Conservation (phyloP, 2,888 invertebrate genomes). For the Brachypalpus laphriformis region DNA sequence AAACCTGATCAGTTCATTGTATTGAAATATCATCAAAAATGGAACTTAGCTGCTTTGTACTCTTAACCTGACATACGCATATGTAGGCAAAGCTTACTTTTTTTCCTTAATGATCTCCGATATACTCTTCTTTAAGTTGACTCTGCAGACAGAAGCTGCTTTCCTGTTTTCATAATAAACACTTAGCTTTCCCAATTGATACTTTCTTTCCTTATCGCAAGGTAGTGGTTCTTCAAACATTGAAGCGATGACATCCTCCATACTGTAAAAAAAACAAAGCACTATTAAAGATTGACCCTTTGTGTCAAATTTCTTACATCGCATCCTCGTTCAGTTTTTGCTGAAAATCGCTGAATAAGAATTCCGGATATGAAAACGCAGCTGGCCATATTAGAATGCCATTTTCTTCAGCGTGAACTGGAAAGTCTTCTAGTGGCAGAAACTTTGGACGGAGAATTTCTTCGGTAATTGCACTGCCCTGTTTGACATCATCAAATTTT, state of each 20-base stretch:
- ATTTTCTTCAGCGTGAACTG: constrained; percentile 86
- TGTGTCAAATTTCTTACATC: constrained; percentile 82
- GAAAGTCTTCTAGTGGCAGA: constrained; percentile 86
- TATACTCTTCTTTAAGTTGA: constrained; percentile 85
- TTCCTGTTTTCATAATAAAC: constrained; percentile 90
- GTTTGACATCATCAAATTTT: constrained; percentile 84
- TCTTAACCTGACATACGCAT: too few species aligned
- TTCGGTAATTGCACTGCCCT: constrained; percentile 81
- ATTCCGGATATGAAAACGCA: constrained; percentile 94
- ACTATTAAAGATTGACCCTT: background rate
- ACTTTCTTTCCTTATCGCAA: constrained; percentile 89
- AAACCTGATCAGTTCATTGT: too few species aligned
- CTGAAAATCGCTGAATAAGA: constrained; percentile 93
- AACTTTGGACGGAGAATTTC: constrained; percentile 86
- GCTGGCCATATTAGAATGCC: constrained; percentile 92
- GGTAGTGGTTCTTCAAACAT: constrained; percentile 88
- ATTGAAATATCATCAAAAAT: too few species aligned
- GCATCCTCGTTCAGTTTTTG: constrained; percentile 90
- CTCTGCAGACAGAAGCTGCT: constrained; percentile 85
- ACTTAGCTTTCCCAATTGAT: constrained; percentile 85
- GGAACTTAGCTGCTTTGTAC: too few species aligned
- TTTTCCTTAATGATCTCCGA: constrained; percentile 85
- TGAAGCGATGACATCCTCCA: constrained; percentile 86
- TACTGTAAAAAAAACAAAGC: constrained; percentile 80
- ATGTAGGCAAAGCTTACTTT: constrained; percentile 73